Evolutionary conservation across 2,888 invertebrate genomes (phyloP), one percentile per base, ranked within the genome.

Genomic region (Cremastinae sp.): DNA sequence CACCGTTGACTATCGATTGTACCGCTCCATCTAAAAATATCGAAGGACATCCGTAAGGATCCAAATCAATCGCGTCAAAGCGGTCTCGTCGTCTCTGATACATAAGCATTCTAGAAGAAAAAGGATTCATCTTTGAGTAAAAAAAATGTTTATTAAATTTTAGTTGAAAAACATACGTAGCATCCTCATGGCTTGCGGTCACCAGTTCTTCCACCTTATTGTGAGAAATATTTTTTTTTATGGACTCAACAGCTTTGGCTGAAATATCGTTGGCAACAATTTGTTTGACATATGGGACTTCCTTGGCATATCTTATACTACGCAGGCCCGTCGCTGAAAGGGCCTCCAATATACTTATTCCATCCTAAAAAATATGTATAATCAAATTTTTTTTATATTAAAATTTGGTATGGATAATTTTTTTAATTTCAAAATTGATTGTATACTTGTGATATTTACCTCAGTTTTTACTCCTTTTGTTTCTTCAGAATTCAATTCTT

Each of bases 1-100:
- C 99, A 10, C 96, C 95, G 80, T 96, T 94, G 56, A 92, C 91
- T 0, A 96, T 90, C 74, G 94, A 93, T 88, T 96, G 96, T 0
- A 98, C 94, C 0, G 97, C 97, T 0, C 95, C 92, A 86, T 98
- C 98, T 0, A 99, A 91, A 90, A 99, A 99, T 45, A 93, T 93
- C 0, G 96, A 94, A 0, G 99, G 98, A 83, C 97, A 97, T 1
- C 99, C 99, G 81, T 99, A 99, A 0, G 99, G 99, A 90, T 99
- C 99, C 71, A 99, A 90, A 90, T 99, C 99, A 62, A 99, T 94
- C 0, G 94, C 96, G 84, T 98, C 93, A 88, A 98, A 98, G 43
- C 94, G 92, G 18, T 91, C 90, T 16, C 91, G 91, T 61, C 94
- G 93, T 83, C 95, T 94, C 81, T 93, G 91, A 85, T 97, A 96